Evolutionary conservation across 1,140 invertebrate genomes (phyloP).

Genomic region (Drosophila bocqueti): DNA sequence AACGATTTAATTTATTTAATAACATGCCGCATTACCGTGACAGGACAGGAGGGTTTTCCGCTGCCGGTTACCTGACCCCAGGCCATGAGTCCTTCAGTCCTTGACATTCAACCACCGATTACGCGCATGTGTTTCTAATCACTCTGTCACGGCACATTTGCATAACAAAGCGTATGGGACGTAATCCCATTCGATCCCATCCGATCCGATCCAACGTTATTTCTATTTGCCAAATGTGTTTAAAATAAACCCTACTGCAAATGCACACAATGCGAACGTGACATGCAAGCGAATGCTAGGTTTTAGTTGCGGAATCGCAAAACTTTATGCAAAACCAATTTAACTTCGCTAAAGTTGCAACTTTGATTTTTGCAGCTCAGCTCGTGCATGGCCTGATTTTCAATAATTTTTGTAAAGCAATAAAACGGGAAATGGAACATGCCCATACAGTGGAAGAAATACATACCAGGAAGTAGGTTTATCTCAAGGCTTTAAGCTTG

Average conservation of each 20-base stretch:
- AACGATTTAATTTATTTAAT: constrained; percentile 77
- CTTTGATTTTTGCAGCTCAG: constrained; percentile 69
- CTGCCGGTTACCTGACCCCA: not conserved
- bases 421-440: constrained; percentile 61
- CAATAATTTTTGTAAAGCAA: constrained; percentile 78
- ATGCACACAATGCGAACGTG: constrained; percentile 63
- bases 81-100: constrained; percentile 29
- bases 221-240: constrained; percentile 39
- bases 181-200: constrained; percentile 9
- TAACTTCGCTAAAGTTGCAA: constrained; percentile 72
- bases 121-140: constrained; percentile 45
- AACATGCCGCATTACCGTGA: constrained; percentile 61
- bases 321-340: constrained; percentile 70
- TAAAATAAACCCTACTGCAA: constrained; percentile 52
- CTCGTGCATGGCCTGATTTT: constrained; percentile 75
- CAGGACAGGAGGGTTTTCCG: constrained; percentile 36
- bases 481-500: not conserved
- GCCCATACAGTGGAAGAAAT: not conserved
- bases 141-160: not conserved
- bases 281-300: constrained; percentile 59
- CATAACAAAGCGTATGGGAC: constrained; percentile 17
- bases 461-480: not conserved
- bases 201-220: constrained; percentile 16
- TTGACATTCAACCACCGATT: constrained; percentile 59
- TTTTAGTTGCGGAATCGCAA: constrained; percentile 19